phyloP scores from a whole-genome alignment of 2,888 invertebrate genomes.

The Hydriomena furcata region DNA sequence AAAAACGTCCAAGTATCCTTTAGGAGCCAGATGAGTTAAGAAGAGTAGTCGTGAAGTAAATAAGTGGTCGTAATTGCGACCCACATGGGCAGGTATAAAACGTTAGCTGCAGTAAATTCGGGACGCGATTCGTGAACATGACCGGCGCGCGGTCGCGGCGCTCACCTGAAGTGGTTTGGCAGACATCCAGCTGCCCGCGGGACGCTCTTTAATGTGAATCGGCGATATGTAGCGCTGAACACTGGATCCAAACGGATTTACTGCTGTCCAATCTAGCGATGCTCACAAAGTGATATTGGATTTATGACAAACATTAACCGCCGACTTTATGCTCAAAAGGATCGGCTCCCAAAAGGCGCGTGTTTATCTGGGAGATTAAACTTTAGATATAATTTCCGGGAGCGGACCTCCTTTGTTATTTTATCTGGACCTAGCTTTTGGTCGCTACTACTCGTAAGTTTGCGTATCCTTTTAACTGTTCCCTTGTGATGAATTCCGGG shows the following conservation, averaged over 20 bases:
- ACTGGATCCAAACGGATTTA: slow-evolving; percentile 44
- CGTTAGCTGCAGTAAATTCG: slow-evolving; percentile 42
- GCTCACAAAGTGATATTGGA: slow-evolving; percentile 47
- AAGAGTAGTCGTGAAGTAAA: slow-evolving; percentile 9
- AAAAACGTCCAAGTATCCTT: neutral
- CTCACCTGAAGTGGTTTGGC: slow-evolving; percentile 66
- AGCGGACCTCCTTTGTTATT: slow-evolving; percentile 32
- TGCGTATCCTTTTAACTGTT: slow-evolving; percentile 23
- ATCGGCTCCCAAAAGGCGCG: slow-evolving; percentile 35
- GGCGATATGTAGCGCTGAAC: slow-evolving; percentile 37
- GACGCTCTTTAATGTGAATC: slow-evolving; percentile 36
- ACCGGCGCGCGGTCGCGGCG: slow-evolving; percentile 49
- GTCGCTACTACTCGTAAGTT: slow-evolving; percentile 23
- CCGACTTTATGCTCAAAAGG: slow-evolving; percentile 35
- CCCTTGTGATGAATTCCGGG: slow-evolving; percentile 22
- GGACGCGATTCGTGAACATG: slow-evolving; percentile 41
- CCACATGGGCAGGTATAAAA: slow-evolving; percentile 20
- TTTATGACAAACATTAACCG: slow-evolving; percentile 45
- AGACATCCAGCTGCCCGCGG: slow-evolving; percentile 43
- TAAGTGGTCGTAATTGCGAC: slow-evolving; percentile 23
- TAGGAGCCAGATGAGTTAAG: neutral
- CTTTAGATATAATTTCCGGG: slow-evolving; percentile 35
- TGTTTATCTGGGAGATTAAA: slow-evolving; percentile 37
- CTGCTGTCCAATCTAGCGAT: slow-evolving; percentile 45
- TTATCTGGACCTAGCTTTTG: slow-evolving; percentile 30